phyloP scores from a whole-genome alignment of 2,888 invertebrate genomes.

The Pelosia muscerda region DNA sequence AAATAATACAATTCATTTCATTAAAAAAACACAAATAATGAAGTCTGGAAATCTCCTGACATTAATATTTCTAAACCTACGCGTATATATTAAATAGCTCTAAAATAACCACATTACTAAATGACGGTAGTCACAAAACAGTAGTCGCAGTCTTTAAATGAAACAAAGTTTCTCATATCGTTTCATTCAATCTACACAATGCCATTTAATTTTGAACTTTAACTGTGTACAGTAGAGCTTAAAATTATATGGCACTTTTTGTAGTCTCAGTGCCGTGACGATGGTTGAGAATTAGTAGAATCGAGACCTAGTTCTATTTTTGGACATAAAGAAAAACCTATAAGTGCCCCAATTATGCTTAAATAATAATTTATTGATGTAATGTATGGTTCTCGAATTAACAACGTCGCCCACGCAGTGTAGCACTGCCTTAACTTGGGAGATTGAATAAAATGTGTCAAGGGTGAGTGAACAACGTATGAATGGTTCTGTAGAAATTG shows the following conservation, averaged over 20 bases:
- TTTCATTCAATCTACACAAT: too few species aligned
- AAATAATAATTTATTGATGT: slow-evolving; percentile 7
- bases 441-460: slow-evolving; percentile 32
- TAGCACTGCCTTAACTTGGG: slow-evolving; percentile 29
- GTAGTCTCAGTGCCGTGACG: too few species aligned
- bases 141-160: too few species aligned
- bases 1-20: too few species aligned
- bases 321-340: neutral
- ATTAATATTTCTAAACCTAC: neutral
- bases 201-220: too few species aligned
- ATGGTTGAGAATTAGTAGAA: too few species aligned
- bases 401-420: slow-evolving; percentile 45
- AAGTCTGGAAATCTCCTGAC: too few species aligned
- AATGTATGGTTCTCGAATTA: slow-evolving; percentile 2
- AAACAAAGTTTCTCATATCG: too few species aligned
- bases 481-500: slow-evolving; percentile 18
- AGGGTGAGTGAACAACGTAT: neutral
- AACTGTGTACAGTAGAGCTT: too few species aligned
- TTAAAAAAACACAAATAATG: neutral
- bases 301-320: too few species aligned
- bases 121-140: too few species aligned
- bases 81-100: neutral
- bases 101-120: neutral
- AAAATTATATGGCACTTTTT: too few species aligned
- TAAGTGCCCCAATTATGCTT: neutral